Evolutionary conservation across 2,888 invertebrate genomes (phyloP).

Genomic region (Cerastoderma edule): DNA sequence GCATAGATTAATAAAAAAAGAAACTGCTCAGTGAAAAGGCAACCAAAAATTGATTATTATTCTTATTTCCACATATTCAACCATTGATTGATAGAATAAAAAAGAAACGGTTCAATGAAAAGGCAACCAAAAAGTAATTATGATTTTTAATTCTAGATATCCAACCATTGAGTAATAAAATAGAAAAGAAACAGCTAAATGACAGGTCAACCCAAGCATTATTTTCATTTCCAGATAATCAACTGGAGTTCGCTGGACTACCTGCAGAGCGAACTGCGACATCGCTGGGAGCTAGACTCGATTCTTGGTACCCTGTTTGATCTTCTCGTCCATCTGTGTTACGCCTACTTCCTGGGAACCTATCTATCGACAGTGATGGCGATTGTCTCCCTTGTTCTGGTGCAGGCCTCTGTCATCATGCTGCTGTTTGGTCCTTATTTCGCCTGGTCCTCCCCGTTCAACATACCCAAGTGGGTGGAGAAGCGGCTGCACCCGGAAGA

Average conservation of each 20-base stretch:
- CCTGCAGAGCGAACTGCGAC: conserved; percentile 61
- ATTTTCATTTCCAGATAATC: conserved; percentile 70
- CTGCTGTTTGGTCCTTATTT: conserved; percentile 71
- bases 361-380: conserved; percentile 67
- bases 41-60: too few species aligned
- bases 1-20: too few species aligned
- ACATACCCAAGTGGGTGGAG: conserved; percentile 74
- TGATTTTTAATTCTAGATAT: too few species aligned
- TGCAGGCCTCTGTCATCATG: conserved; percentile 57
- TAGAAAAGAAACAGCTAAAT: too few species aligned
- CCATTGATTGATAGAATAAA: too few species aligned
- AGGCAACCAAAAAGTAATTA: too few species aligned
- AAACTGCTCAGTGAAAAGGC: too few species aligned
- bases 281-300: conserved; percentile 69
- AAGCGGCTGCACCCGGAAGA: conserved; percentile 66
- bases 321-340: conserved; percentile 70
- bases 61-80: too few species aligned
- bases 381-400: conserved; percentile 58
- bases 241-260: conserved; percentile 80
- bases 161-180: too few species aligned
- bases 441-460: conserved; percentile 75
- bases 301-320: conserved; percentile 77
- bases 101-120: too few species aligned
- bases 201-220: too few species aligned
- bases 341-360: conserved; percentile 68